Evolutionary conservation across 2,113 vertebrate genomes (phyloP).

Genomic region (Mystacornis crossleyi): DNA sequence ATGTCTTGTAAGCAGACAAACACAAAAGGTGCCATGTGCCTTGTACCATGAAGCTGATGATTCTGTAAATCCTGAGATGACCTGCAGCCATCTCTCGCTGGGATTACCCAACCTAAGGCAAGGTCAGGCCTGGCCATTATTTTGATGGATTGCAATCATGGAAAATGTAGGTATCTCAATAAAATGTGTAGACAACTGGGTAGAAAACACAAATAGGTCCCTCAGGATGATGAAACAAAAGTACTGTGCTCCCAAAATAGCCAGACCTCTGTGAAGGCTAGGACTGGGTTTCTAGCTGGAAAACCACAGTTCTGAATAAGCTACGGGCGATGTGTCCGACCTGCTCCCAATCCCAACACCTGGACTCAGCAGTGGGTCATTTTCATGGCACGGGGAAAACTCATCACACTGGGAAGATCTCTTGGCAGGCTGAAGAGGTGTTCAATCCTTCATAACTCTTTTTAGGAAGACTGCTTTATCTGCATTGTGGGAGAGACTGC

Average conservation of each 20-base stretch:
- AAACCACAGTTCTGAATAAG: not conserved
- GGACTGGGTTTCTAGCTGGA: not conserved
- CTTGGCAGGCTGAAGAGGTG: not conserved
- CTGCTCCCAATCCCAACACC: not conserved
- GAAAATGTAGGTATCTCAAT: constrained; percentile 14
- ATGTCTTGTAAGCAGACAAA: not conserved
- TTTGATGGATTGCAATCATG: constrained; percentile 14
- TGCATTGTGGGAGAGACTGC: not conserved
- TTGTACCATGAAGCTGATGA: not conserved
- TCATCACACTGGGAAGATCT: not conserved
- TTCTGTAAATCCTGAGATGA: not conserved
- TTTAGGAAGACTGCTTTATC: not conserved
- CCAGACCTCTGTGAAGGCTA: not conserved
- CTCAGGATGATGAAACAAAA: not conserved
- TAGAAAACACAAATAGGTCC: not conserved
- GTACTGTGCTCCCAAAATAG: not conserved
- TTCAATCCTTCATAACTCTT: not conserved
- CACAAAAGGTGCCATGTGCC: not conserved
- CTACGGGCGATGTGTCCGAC: not conserved
- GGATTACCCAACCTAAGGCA: not conserved
- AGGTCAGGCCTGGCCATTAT: constrained; percentile 9
- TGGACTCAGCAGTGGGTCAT: not conserved
- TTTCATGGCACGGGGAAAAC: not conserved
- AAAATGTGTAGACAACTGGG: constrained; percentile 13
- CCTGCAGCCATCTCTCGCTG: not conserved